Base-by-base conservation (phyloP, 2,797 vertebrate genomes). In the Hippoglossus hippoglossus region DNA sequence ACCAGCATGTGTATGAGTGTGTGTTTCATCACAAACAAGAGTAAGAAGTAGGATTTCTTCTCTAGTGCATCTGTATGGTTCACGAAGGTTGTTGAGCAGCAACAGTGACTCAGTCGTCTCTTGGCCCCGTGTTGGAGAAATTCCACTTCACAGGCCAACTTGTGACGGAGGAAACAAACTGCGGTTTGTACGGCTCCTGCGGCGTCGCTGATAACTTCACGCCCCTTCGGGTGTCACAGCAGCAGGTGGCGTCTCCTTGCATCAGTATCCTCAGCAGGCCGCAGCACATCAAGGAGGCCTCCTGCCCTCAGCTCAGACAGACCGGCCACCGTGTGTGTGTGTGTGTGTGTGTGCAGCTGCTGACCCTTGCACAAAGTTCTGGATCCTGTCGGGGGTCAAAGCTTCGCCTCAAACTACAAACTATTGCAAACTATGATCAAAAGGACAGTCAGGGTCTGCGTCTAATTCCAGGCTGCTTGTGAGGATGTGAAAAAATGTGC, bases 361-460 rank as follows among this genome's bases (percentile, higher is more conserved):
- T 78, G 80, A 84, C 65, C 73, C 61, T 69, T 63, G 53, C 67
- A 71, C 58, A 82, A 85, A 72, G 67, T 82, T 75, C 61, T 77
- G 64, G 67, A 74, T 50, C 54, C 79, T 64, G 76, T 73, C 69
- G 65, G 51, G 46, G 28, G 28, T 7, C 66, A 67, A 70, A 18
- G 3, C 6, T 56, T 54, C 54, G 50, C 16, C 50, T 22, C 15
- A 44, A 18, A 4, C 13, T 5, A 18, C 46, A 49, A 19, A 49
- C 19, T 12, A 11, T 36, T 15, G 16, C 41, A 44, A 44, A 6
- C 10, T 3, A 16, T 19, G 5, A 22, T 10, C 26, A 47, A 49
- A 61, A 39, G 16, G 1, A 67, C 31, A 10, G 13, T 10, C 11
- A 4, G 39, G 16, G 16, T 18, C 15, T 44, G 41, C 6, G 5